Conservation (phyloP, 1,140 invertebrate species). For the Bradysia coprophila region DNA sequence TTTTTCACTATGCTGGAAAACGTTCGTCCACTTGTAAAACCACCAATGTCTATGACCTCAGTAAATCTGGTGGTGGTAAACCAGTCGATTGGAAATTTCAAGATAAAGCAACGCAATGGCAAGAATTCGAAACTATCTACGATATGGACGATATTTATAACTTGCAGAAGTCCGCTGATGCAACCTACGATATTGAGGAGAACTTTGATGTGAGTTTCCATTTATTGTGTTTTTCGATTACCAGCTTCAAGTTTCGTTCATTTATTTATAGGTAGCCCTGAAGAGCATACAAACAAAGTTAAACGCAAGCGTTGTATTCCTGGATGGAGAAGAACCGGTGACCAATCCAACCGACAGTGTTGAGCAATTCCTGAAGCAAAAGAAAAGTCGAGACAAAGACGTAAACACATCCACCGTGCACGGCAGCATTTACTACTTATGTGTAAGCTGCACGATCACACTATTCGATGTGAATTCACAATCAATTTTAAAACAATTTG, state of each 20-base stretch:
- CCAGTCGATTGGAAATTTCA: conserved; percentile 17
- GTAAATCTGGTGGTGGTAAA: conserved; percentile 1
- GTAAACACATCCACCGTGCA: background rate
- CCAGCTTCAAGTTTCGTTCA: no score
- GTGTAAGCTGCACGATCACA: no score
- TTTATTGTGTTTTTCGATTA: no score
- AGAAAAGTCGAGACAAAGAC: background rate
- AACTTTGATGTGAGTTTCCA: conserved; percentile 11
- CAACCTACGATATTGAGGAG: conserved; percentile 19
- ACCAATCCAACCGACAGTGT: no score
- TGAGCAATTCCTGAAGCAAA: no score
- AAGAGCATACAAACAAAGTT: conserved; percentile 5
- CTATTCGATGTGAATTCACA: no score
- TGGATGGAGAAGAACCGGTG: conserved; percentile 2
- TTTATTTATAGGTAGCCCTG: conserved; percentile 10
- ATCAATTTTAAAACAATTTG: no score
- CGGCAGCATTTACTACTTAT: background rate
- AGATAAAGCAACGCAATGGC: conserved; percentile 18
- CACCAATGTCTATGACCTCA: background rate
- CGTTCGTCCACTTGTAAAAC: background rate
- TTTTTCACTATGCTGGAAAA: background rate
- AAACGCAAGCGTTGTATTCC: background rate
- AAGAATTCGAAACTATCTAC: conserved; percentile 17
- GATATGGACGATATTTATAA: conserved; percentile 19
- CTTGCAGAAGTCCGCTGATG: conserved; percentile 9